Percentiles rank a stretch among this genome's conserved stretches.
phyloP scores from a whole-genome alignment of 2,888 invertebrate genomes.

The Tribolium freemani region DNA sequence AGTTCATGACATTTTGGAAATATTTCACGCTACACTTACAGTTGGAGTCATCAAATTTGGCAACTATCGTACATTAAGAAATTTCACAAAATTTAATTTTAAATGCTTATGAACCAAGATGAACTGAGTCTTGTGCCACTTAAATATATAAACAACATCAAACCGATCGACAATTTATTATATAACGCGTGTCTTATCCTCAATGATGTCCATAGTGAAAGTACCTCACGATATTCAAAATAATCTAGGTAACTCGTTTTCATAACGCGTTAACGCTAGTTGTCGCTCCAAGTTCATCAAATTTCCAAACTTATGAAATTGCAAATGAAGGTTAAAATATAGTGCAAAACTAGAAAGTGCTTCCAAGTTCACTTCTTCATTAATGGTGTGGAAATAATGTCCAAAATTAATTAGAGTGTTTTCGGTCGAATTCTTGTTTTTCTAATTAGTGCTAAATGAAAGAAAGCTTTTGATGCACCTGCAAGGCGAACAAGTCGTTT shows the following conservation, averaged over 20 bases:
- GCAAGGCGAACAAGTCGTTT: not conserved
- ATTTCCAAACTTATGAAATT: not conserved
- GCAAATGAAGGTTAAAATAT: conserved; percentile 20
- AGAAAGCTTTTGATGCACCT: conserved; percentile 1
- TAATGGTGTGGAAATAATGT: conserved; percentile 13
- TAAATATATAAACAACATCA: conserved; percentile 27
- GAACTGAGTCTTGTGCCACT: conserved; percentile 14
- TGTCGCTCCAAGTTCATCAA: not conserved
- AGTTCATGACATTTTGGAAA: conserved; percentile 23
- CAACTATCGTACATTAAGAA: not conserved
- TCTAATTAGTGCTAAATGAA: not conserved
- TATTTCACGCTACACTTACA: conserved; percentile 3
- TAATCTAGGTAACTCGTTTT: conserved; percentile 23
- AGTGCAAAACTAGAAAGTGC: conserved; percentile 24
- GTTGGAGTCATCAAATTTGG: not conserved
- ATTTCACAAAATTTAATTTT: not conserved
- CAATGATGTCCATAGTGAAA: conserved; percentile 28
- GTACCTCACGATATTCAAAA: conserved; percentile 20
- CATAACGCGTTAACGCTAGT: not conserved
- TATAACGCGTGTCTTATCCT: conserved; percentile 20
- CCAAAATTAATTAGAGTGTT: conserved; percentile 6
- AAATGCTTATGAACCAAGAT: conserved; percentile 23
- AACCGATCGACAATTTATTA: conserved; percentile 16
- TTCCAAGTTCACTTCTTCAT: conserved; percentile 22
- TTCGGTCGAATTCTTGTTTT: not conserved